These are phyloP conservation scores for Marmota flaviventris DNA, from an alignment of 2,113 vertebrate genomes.

Conservation along the genomic window DNA sequence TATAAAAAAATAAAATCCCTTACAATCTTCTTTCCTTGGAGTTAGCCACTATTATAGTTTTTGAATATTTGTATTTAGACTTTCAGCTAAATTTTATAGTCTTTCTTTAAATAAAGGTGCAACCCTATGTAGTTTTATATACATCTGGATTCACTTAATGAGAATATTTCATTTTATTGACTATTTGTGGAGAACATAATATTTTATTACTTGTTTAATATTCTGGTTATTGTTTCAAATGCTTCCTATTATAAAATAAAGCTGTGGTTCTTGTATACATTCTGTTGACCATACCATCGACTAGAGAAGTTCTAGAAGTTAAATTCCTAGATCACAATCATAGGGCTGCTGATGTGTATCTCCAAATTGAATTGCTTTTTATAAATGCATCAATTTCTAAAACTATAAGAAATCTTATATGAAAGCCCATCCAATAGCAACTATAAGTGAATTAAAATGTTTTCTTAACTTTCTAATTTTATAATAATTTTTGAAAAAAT, in stretches of 20 bases:
- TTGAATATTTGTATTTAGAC: slow-evolving; percentile 25
- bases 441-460: not conserved
- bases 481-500: slow-evolving; percentile 21
- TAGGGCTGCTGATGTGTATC: not conserved
- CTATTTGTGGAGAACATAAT: not conserved
- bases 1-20: not conserved
- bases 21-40: not conserved
- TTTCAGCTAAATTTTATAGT: slow-evolving; percentile 5
- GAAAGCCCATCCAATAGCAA: not conserved
- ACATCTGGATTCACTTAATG: not conserved
- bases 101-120: slow-evolving; percentile 54
- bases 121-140: not conserved
- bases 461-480: slow-evolving; percentile 44
- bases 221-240: not conserved
- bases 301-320: not conserved
- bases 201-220: slow-evolving; percentile 29
- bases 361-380: not conserved
- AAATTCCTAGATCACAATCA: not conserved
- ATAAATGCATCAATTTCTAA: slow-evolving; percentile 4
- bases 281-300: not conserved
- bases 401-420: slow-evolving; percentile 28
- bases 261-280: not conserved
- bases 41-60: not conserved
- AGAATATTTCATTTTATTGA: slow-evolving; percentile 43
- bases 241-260: not conserved